Percentiles rank a stretch among this genome's conserved stretches.
phyloP scores from a whole-genome alignment of 2,888 invertebrate species.

The Cosmia trapezina region DNA sequence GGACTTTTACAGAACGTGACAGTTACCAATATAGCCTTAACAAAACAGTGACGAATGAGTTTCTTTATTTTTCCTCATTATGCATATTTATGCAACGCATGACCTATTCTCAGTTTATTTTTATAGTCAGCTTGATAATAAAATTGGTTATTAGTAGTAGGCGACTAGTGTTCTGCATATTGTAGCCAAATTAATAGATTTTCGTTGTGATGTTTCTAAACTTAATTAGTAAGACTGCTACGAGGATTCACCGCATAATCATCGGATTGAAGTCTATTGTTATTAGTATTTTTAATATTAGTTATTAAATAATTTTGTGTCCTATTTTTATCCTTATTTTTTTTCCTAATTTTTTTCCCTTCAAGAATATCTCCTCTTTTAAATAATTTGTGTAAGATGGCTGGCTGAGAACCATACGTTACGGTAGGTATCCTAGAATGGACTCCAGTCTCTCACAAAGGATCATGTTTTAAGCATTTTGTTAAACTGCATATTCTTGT shows the following conservation, averaged over 20 bases:
- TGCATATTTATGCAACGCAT: conserved; percentile 2
- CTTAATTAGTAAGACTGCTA: background rate
- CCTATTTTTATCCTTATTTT: background rate
- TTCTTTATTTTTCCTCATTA: conserved; percentile 12
- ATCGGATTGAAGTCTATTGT: background rate
- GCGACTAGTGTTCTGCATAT: background rate
- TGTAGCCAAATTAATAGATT: background rate
- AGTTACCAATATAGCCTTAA: background rate
- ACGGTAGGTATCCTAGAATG: background rate
- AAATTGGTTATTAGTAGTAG: background rate
- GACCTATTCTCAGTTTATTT: conserved; percentile 28
- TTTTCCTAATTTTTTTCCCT: too few species aligned
- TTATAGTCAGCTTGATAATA: background rate
- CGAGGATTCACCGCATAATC: background rate
- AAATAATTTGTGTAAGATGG: background rate
- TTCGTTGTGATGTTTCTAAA: background rate
- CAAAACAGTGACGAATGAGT: background rate
- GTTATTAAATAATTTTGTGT: background rate
- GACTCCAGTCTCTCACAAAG: background rate
- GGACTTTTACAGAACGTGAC: background rate
- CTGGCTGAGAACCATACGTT: background rate
- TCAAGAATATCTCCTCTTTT: background rate
- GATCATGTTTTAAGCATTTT: background rate
- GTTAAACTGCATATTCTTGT: background rate
- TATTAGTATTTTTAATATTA: background rate